Evolutionary conservation across 2,113 vertebrate species (phyloP).

Genomic region (Hemichromis elongatus): DNA sequence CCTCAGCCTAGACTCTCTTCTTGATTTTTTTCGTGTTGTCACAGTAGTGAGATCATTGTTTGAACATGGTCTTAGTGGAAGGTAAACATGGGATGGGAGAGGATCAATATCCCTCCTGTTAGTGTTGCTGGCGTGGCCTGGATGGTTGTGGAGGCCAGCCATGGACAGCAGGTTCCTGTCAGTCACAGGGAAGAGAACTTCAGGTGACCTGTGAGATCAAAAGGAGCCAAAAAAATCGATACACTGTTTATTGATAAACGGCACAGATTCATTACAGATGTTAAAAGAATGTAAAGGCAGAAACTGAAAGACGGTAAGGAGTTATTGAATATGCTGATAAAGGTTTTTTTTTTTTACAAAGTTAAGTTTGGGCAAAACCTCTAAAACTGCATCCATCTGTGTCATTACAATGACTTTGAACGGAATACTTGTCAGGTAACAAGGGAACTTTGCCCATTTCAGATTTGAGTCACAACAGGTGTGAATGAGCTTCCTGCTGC

Average conservation of each 20-base stretch:
- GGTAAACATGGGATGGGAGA: conserved; percentile 35
- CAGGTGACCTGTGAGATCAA: not conserved
- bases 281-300: not conserved
- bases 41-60: conserved; percentile 41
- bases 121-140: conserved; percentile 30
- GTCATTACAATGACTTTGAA: conserved; percentile 5
- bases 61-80: conserved; percentile 39
- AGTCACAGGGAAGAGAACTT: conserved; percentile 27
- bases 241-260: not conserved
- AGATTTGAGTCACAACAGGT: conserved; percentile 1
- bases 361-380: not conserved
- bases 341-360: not conserved
- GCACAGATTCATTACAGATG: not conserved
- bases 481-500: conserved; percentile 12
- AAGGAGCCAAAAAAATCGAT: not conserved
- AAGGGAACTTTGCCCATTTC: not conserved
- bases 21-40: conserved; percentile 22
- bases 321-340: not conserved
- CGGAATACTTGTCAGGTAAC: not conserved
- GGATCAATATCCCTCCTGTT: conserved; percentile 36
- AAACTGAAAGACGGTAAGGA: not conserved
- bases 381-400: not conserved
- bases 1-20: conserved; percentile 13
- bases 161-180: conserved; percentile 32
- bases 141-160: conserved; percentile 6